phyloP scores from a whole-genome alignment of 2,113 vertebrate species.

The Nibea albiflora region DNA sequence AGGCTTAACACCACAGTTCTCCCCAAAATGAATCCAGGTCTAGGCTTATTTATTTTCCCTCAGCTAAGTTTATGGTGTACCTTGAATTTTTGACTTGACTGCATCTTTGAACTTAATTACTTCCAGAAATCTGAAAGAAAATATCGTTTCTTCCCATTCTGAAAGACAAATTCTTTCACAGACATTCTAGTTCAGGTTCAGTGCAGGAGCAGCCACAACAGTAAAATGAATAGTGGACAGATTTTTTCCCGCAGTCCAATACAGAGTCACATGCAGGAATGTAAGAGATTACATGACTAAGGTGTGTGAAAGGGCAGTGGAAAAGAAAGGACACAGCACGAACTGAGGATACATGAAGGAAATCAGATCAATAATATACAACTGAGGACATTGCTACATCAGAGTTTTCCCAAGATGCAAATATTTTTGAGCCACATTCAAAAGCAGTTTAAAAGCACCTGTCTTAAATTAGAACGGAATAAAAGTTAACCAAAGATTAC shows the following conservation, averaged over 20 bases:
- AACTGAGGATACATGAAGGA: conserved; percentile 13
- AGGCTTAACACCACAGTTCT: not conserved
- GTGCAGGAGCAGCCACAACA: conserved; percentile 13
- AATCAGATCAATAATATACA: not conserved
- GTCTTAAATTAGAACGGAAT: not conserved
- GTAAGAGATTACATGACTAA: conserved; percentile 25
- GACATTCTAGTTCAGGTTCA: conserved; percentile 30
- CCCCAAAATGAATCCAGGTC: not conserved
- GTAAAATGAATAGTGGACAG: conserved; percentile 23
- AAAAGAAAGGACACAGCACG: conserved; percentile 12
- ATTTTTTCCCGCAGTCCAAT: conserved; percentile 5
- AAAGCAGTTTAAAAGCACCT: not conserved
- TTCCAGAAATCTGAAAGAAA: conserved; percentile 33
- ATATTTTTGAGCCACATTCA: conserved; percentile 19
- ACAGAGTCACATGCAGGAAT: conserved; percentile 8
- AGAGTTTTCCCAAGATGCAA: conserved; percentile 27
- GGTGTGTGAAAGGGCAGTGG: conserved; percentile 3
- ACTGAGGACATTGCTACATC: conserved; percentile 4
- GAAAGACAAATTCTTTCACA: conserved; percentile 8
- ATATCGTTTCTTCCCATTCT: conserved; percentile 15
- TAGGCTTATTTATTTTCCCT: conserved; percentile 35
- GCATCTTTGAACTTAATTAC: conserved; percentile 19
- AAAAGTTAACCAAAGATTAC: too few species aligned
- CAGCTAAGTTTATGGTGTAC: conserved; percentile 7
- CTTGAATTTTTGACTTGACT: conserved; percentile 26